Base-by-base conservation (phyloP, 2,113 vertebrate species). In the Natator depressus region DNA sequence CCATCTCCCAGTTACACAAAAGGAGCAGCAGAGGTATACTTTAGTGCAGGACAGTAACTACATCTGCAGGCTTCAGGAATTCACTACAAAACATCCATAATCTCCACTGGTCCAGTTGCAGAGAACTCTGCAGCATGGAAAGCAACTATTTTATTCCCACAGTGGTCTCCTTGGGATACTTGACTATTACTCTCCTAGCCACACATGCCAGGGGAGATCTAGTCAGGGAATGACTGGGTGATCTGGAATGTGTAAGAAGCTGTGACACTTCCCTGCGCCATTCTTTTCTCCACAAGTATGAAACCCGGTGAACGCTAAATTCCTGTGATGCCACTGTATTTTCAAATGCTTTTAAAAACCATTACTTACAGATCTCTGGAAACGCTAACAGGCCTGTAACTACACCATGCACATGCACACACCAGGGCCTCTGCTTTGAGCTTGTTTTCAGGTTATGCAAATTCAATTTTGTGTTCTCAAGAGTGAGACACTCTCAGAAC, bases 311-410 rank as follows among this genome's bases (percentile, higher is more conserved):
- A 55, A 88, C 94, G 85, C 0, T 72, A 75, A 93, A 89, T 95
- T 97, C 90, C 95, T 93, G 22, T 53, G 80, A 91, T 80, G 78
- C 87, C 89, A 69, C 57, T 9, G 47, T 85, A 38, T 84, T 94
- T 84, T 92, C 82, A 90, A 94, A 93, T n/a, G 80, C 72, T 88
- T 27, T 14, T 4, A 69, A 90, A 92, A 59, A 80, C n/a, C n/a
- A 46, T 85, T 92, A 59, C 51, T 69, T 80, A 93, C 10, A 91
- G 87, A 91, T 27, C 2, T 1, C 84, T 81, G 38, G 84, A 78
- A 87, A 19, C 42, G 72, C 4, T 76, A 78, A 50, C 0, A 1
- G 72, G 57, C 72, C 80, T 35, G 46, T 27, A 91, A 49, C 1
- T 17, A 79, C 82, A 87, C 65, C 88, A 47, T 27, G 84, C 75